Conservation (phyloP, 2,888 invertebrate genomes). For the Stenoptilia bipunctidactyla region DNA sequence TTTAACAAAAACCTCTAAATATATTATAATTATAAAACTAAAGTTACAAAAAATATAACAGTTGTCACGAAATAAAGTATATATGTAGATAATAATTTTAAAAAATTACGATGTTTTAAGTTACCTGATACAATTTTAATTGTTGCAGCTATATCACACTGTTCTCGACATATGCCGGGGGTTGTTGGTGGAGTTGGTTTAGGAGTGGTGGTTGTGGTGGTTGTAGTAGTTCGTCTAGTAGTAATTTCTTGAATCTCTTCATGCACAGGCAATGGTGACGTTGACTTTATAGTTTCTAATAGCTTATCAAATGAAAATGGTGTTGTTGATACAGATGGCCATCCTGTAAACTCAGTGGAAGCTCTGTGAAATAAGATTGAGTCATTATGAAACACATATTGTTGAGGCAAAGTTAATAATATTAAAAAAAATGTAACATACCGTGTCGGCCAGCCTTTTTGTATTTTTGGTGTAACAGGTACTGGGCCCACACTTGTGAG, state of each 20-base stretch:
- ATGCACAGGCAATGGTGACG: conserved; percentile 34
- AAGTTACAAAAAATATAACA: too few relatives aligned
- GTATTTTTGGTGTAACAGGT: conserved; percentile 74
- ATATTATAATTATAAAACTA: too few relatives aligned
- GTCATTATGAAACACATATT: too few relatives aligned
- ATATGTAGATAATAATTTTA: too few relatives aligned
- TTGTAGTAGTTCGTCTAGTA: conserved; percentile 55
- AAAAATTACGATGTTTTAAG: neutral
- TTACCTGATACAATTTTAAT: conserved; percentile 84
- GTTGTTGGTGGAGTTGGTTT: conserved; percentile 82
- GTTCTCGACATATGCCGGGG: conserved; percentile 81
- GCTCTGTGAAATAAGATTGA: conserved; percentile 75
- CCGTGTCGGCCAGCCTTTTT: conserved; percentile 89
- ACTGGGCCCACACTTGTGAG: conserved; percentile 55
- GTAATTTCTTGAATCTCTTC: conserved; percentile 57
- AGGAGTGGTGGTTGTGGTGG: conserved; percentile 76
- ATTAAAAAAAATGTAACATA: conserved; percentile 27
- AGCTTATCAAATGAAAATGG: conserved; percentile 88
- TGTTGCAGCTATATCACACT: conserved; percentile 89
- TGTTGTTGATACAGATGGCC: conserved; percentile 90
- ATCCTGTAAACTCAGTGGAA: conserved; percentile 91
- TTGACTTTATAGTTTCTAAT: conserved; percentile 60
- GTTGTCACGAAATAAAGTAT: too few relatives aligned
- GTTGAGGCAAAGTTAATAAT: too few relatives aligned
- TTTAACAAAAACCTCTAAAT: too few relatives aligned